These are phyloP conservation scores for Isurus oxyrinchus DNA, from an alignment of 2,113 vertebrate species.

Conservation along the genomic window DNA sequence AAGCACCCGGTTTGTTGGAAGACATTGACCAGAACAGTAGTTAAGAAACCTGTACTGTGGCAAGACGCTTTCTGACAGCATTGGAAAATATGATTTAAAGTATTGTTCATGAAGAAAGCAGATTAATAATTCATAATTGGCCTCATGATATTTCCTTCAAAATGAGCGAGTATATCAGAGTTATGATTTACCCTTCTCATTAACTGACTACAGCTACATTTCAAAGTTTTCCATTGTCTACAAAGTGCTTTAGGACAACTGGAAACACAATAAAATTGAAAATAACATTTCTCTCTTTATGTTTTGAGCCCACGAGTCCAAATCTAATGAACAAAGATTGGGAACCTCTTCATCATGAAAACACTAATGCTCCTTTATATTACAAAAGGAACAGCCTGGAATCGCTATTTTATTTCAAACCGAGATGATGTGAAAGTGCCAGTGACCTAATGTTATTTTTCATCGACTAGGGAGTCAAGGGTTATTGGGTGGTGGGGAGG, in stretches of 20 bases:
- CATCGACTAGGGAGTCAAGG: not conserved
- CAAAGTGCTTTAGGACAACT: not conserved
- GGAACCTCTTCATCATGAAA: not conserved
- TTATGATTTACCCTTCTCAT: slow-evolving; percentile 12
- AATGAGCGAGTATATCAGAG: not conserved
- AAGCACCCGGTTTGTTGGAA: not conserved
- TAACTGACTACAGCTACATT: not conserved
- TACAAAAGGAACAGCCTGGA: not conserved
- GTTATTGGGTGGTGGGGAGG: too few species aligned
- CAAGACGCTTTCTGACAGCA: not conserved
- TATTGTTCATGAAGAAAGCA: not conserved
- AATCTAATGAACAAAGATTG: not conserved
- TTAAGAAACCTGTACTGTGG: not conserved
- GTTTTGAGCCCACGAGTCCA: not conserved
- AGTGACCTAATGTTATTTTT: not conserved
- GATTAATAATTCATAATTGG: not conserved
- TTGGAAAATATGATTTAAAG: not conserved
- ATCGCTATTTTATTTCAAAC: not conserved
- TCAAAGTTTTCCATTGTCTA: not conserved
- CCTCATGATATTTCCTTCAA: not conserved
- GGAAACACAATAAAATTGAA: not conserved
- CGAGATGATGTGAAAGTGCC: not conserved
- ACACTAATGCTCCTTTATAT: too few species aligned
- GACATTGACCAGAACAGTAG: not conserved
- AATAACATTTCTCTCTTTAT: not conserved